Evolutionary conservation across 2,888 invertebrate species (phyloP).

Genomic region (Acronicta alni): DNA sequence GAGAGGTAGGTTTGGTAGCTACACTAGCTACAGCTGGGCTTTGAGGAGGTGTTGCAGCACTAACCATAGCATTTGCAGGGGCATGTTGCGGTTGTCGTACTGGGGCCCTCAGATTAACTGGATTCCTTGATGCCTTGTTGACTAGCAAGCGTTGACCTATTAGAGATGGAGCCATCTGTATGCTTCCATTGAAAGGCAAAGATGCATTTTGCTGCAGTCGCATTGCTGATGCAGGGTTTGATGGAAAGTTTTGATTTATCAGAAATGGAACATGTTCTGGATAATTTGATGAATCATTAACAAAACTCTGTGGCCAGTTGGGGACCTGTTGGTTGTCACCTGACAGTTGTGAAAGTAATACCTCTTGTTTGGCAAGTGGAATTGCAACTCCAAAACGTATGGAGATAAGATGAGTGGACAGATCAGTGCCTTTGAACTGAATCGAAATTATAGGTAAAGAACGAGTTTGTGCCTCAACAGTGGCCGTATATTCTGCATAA

Average conservation of each 20-base stretch:
- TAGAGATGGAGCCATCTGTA: slow-evolving; percentile 67
- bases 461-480: slow-evolving; percentile 77
- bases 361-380: slow-evolving; percentile 84
- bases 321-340: slow-evolving; percentile 66
- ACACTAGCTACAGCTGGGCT: slow-evolving; percentile 55
- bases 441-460: slow-evolving; percentile 81
- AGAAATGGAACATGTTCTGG: slow-evolving; percentile 82
- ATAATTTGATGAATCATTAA: slow-evolving; percentile 68
- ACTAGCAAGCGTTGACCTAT: slow-evolving; percentile 77
- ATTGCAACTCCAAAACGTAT: slow-evolving; percentile 83
- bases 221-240: slow-evolving; percentile 83
- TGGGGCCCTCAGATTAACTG: slow-evolving; percentile 76
- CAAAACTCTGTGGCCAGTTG: slow-evolving; percentile 73
- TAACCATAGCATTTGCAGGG: slow-evolving; percentile 40
- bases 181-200: slow-evolving; percentile 75
- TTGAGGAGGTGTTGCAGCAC: slow-evolving; percentile 43
- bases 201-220: slow-evolving; percentile 76
- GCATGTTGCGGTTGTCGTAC: slow-evolving; percentile 75
- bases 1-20: slow-evolving; percentile 68
- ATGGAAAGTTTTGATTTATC: slow-evolving; percentile 81
- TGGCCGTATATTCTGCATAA: slow-evolving; percentile 79
- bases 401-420: slow-evolving; percentile 81
- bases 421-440: slow-evolving; percentile 84
- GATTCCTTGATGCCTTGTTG: slow-evolving; percentile 76
- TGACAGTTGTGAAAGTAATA: slow-evolving; percentile 67